Conservation (phyloP, 2,888 invertebrate species). For the Chironomus riparius region DNA sequence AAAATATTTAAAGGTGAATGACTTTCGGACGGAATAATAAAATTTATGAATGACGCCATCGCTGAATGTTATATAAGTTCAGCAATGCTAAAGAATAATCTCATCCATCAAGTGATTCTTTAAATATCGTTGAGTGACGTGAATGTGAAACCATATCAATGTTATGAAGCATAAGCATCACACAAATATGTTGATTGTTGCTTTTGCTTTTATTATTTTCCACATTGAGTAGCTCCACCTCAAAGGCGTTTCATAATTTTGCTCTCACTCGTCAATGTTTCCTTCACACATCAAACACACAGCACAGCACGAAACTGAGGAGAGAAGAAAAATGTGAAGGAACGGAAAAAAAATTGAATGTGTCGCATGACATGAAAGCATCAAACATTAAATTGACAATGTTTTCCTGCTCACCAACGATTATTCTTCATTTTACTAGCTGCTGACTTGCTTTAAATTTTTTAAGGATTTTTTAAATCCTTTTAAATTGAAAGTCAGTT, state of each 20-base stretch:
- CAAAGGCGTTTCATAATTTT: conserved; percentile 24
- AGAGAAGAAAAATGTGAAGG: background rate
- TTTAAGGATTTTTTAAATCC: background rate
- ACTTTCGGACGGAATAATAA: background rate
- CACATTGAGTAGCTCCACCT: conserved; percentile 17
- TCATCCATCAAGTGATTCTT: conserved; percentile 18
- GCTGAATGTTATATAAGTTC: background rate
- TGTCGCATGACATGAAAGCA: conserved; percentile 1
- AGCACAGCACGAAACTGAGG: background rate
- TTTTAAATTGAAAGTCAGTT: too few relatives aligned
- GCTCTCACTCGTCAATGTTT: conserved; percentile 16
- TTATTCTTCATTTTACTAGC: background rate
- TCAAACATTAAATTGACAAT: conserved; percentile 5
- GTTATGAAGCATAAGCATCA: background rate
- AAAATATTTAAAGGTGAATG: background rate
- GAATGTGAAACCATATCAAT: conserved; percentile 5
- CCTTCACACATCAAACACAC: background rate
- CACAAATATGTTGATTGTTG: conserved; percentile 23
- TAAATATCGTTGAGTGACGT: background rate
- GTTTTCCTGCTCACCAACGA: background rate
- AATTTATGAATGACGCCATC: conserved; percentile 2
- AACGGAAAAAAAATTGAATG: background rate
- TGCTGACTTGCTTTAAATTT: background rate
- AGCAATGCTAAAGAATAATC: background rate
- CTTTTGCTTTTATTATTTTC: conserved; percentile 18